Percentiles rank a stretch among this genome's conserved stretches.
Conservation (phyloP, 2,888 invertebrate species). For the Erannis defoliaria region DNA sequence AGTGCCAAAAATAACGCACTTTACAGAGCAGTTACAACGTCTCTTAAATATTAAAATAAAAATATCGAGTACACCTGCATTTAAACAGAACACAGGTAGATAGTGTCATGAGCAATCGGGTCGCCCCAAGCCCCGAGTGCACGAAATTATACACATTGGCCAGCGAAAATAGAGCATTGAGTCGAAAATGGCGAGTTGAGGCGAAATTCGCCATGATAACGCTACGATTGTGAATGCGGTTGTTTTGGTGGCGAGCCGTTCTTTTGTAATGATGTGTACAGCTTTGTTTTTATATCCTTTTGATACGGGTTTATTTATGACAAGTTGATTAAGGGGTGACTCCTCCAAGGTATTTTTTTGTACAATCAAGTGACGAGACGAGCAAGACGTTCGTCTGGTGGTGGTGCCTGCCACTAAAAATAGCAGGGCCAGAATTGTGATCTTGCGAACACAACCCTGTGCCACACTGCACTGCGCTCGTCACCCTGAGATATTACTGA, state of each 20-base stretch:
- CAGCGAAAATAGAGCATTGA: conserved; percentile 56
- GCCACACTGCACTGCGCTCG: too few relatives aligned
- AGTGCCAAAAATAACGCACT: neutral
- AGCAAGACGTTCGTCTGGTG: too few relatives aligned
- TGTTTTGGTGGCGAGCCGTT: conserved; percentile 53
- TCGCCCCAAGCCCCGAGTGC: conserved; percentile 61
- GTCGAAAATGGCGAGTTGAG: conserved; percentile 52
- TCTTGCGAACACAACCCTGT: too few relatives aligned
- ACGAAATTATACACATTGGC: conserved; percentile 61
- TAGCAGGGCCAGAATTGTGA: too few relatives aligned
- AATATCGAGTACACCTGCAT: conserved; percentile 64
- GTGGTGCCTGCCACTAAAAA: too few relatives aligned
- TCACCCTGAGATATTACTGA: too few relatives aligned
- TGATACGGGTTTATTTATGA: conserved; percentile 38
- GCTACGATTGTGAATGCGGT: conserved; percentile 54
- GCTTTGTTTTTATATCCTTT: conserved; percentile 45
- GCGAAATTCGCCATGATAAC: conserved; percentile 59
- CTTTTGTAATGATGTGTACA: conserved; percentile 65
- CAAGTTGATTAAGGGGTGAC: too few relatives aligned
- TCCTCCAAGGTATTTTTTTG: too few relatives aligned
- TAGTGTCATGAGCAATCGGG: conserved; percentile 71
- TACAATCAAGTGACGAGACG: too few relatives aligned
- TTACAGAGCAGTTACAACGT: conserved; percentile 11
- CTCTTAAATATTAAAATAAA: conserved; percentile 43
- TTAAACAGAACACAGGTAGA: conserved; percentile 67